Percentiles rank a stretch among this genome's conserved stretches.
phyloP scores from a whole-genome alignment of 2,797 vertebrate species.

The Nasua narica region DNA sequence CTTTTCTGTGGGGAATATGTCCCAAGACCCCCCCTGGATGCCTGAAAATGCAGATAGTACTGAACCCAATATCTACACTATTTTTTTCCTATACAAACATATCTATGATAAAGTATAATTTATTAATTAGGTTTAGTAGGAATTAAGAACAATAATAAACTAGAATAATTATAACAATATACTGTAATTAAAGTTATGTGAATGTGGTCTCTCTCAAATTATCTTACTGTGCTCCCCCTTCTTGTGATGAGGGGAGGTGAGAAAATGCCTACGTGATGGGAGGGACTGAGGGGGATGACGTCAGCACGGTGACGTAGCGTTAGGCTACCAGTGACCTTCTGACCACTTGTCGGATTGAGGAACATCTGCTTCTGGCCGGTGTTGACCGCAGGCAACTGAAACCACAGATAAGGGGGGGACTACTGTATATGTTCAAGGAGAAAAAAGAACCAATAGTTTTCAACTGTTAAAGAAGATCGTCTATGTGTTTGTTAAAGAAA shows the following conservation, averaged over 20 bases:
- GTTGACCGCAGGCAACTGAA: not conserved
- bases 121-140: not conserved
- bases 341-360: not conserved
- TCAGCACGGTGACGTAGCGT: not conserved
- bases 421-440: not conserved
- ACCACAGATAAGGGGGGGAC: not conserved
- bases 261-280: not conserved
- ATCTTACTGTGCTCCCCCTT: not conserved
- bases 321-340: not conserved
- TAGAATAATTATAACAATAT: not conserved
- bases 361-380: not conserved
- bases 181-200: not conserved
- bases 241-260: not conserved
- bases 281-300: not conserved
- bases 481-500: not conserved
- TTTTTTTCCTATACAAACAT: not conserved
- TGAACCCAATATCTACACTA: not conserved
- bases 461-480: not conserved
- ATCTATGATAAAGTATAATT: not conserved
- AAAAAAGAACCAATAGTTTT: not conserved
- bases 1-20: not conserved
- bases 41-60: not conserved
- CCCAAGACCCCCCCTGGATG: not conserved
- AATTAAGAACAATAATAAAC: not conserved
- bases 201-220: not conserved